Evolutionary conservation across 2,888 invertebrate species (phyloP).

Genomic region (Hirudinaria manillensis): DNA sequence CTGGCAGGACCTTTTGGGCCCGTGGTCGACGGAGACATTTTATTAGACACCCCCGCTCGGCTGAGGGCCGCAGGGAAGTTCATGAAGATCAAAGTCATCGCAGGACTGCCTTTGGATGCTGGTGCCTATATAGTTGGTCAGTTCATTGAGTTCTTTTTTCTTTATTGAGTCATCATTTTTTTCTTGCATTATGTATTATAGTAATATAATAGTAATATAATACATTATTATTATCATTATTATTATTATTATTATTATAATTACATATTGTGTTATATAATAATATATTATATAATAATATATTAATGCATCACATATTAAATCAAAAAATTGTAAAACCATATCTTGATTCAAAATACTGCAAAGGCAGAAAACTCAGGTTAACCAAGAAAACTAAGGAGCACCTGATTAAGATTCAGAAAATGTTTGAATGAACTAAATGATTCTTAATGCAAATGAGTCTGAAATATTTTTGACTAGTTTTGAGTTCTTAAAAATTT

Average conservation of each 20-base stretch:
- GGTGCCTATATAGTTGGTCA: conserved; percentile 51
- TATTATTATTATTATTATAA: not conserved
- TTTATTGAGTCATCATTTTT: not conserved
- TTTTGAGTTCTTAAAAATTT: too few relatives aligned
- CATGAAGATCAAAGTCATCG: conserved; percentile 47
- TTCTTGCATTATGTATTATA: not conserved
- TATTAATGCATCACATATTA: too few relatives aligned
- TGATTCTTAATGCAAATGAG: too few relatives aligned
- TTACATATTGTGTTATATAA: not conserved
- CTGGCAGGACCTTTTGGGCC: conserved; percentile 50
- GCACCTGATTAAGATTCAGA: too few relatives aligned
- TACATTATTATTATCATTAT: not conserved
- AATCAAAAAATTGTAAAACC: too few relatives aligned
- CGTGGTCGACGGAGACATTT: conserved; percentile 49
- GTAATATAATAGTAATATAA: not conserved
- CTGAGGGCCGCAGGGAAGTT: conserved; percentile 47
- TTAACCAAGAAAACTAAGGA: too few relatives aligned
- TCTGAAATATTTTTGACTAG: too few relatives aligned
- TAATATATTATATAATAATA: not conserved
- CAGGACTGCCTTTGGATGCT: conserved; percentile 49
- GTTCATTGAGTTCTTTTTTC: conserved; percentile 29
- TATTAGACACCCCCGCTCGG: conserved; percentile 45
- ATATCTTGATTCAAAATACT: too few relatives aligned
- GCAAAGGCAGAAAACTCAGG: too few relatives aligned
- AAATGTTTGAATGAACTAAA: too few relatives aligned